These are phyloP conservation scores for Meandrusa payeni DNA, from an alignment of 2,888 invertebrate species.

Conservation along the genomic window DNA sequence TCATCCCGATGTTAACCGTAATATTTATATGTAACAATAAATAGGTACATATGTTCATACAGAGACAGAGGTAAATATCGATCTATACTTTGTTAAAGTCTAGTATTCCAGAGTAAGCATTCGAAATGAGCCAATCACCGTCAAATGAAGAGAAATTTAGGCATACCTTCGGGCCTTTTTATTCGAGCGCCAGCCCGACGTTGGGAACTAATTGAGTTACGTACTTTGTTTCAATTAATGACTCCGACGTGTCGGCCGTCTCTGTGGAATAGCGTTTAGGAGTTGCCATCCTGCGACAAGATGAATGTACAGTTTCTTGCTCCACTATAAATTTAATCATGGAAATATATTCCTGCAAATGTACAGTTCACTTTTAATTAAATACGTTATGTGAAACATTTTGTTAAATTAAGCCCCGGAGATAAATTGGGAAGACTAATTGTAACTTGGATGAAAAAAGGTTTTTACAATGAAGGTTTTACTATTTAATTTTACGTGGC, in stretches of 20 bases:
- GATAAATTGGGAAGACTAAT: constrained; percentile 10
- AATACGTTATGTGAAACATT: constrained; percentile 22
- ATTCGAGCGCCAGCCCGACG: constrained; percentile 30
- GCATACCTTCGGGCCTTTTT: constrained; percentile 23
- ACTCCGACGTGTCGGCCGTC: constrained; percentile 30
- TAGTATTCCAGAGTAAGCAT: too few relatives aligned
- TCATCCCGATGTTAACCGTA: too few relatives aligned
- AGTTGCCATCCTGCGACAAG: constrained; percentile 20
- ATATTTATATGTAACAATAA: too few relatives aligned
- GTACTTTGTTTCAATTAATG: constrained; percentile 45
- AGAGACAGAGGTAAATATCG: too few relatives aligned
- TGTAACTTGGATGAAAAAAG: not conserved
- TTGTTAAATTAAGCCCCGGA: constrained; percentile 12
- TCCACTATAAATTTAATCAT: constrained; percentile 26
- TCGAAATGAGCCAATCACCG: constrained; percentile 32
- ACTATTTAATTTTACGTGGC: too few relatives aligned
- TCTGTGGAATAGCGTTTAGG: constrained; percentile 14
- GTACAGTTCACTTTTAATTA: constrained; percentile 23
- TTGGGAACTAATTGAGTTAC: constrained; percentile 40
- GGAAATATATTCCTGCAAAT: constrained; percentile 19
- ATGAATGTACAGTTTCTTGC: constrained; percentile 25
- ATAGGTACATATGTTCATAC: too few relatives aligned
- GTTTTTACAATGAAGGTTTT: not conserved
- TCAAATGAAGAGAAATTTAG: constrained; percentile 36
- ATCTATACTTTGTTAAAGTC: too few relatives aligned